Evolutionary conservation across 2,888 invertebrate genomes (phyloP).

Genomic region (Acronicta alni): DNA sequence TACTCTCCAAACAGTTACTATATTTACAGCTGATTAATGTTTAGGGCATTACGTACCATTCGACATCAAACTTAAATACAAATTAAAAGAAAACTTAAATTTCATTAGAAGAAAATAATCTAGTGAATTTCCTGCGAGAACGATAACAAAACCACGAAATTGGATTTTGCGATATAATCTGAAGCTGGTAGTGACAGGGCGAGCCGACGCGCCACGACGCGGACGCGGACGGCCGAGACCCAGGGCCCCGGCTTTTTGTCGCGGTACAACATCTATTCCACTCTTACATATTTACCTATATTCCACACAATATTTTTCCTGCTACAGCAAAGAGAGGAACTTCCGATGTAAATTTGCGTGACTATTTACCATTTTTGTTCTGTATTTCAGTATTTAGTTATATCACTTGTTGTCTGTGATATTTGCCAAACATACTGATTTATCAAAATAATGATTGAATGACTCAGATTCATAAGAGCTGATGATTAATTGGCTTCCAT

Average conservation of each 20-base stretch:
- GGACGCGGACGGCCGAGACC: slow-evolving; percentile 50
- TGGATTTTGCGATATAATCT: slow-evolving; percentile 88
- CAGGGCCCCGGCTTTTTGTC: slow-evolving; percentile 61
- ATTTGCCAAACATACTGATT: slow-evolving; percentile 2
- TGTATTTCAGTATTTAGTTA: slow-evolving; percentile 30
- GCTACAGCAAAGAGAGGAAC: slow-evolving; percentile 26
- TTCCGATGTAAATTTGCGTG: slow-evolving; percentile 11
- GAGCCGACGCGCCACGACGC: slow-evolving; percentile 64
- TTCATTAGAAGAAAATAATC: slow-evolving; percentile 75
- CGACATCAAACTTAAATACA: slow-evolving; percentile 19
- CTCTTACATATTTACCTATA: slow-evolving; percentile 46
- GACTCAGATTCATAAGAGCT: too few species aligned
- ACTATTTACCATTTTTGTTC: slow-evolving; percentile 23
- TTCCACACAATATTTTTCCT: slow-evolving; percentile 44
- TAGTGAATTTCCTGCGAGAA: slow-evolving; percentile 79
- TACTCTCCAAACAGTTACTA: neutral
- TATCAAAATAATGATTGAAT: slow-evolving; percentile 10
- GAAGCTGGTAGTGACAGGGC: slow-evolving; percentile 79
- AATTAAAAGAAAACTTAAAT: slow-evolving; percentile 52
- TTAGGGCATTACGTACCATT: neutral
- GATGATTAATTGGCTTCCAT: neutral
- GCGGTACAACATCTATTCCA: slow-evolving; percentile 41
- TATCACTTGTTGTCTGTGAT: slow-evolving; percentile 12
- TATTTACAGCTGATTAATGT: neutral
- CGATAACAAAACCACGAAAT: slow-evolving; percentile 89